Conservation (phyloP, 2,797 vertebrate species). For the Bufotes viridis region DNA sequence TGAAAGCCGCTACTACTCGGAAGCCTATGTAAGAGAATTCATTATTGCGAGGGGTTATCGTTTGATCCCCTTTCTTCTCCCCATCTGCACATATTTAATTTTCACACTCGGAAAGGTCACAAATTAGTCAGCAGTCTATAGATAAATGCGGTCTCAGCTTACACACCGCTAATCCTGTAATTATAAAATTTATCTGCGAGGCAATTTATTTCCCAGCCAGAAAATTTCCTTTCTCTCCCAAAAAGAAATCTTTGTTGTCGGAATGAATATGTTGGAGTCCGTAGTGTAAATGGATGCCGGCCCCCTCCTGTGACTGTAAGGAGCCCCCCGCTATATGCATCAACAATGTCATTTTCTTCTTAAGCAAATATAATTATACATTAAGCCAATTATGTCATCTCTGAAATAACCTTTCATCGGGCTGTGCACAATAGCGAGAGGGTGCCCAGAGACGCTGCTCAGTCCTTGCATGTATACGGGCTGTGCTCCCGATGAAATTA, state of each 20-base stretch:
- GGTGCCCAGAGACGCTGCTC: background rate
- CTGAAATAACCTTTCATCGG: conserved; percentile 1
- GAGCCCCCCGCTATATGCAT: too few relatives aligned
- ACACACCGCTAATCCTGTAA: conserved; percentile 49
- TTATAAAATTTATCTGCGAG: conserved; percentile 54
- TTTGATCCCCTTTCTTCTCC: conserved; percentile 23
- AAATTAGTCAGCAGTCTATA: conserved; percentile 59
- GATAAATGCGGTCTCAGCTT: conserved; percentile 52
- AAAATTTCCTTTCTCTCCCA: conserved; percentile 15
- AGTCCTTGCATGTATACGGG: background rate
- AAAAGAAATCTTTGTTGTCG: conserved; percentile 22
- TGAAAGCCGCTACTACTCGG: background rate
- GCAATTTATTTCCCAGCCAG: conserved; percentile 39
- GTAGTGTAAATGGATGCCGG: background rate
- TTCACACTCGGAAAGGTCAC: conserved; percentile 58
- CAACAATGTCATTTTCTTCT: conserved; percentile 24
- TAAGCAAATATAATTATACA: conserved; percentile 21
- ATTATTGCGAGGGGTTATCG: conserved; percentile 40
- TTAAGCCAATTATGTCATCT: background rate
- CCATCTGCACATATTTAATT: conserved; percentile 52
- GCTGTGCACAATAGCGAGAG: background rate
- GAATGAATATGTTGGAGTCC: background rate
- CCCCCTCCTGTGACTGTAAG: conserved; percentile 4
- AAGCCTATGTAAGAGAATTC: conserved; percentile 3
- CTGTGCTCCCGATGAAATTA: background rate